Evolutionary conservation across 2,113 vertebrate genomes (phyloP), one percentile per base, ranked within the genome.

Genomic region (Bufo gargarizans): DNA sequence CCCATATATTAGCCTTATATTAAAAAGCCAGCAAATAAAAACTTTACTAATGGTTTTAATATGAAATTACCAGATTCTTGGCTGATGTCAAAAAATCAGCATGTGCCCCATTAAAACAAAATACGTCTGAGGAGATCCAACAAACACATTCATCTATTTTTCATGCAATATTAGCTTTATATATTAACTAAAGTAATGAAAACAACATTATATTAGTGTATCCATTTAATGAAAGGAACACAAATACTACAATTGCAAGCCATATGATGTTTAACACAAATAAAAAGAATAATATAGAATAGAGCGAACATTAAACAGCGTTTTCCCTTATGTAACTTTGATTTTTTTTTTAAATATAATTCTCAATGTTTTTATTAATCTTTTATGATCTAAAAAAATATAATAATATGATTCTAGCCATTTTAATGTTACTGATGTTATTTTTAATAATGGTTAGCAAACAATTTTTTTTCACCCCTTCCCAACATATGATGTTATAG

Each of bases 61-160:
- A 78, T 65, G n/a, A 78, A 63, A 86, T 86, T 78, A 86, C 14
- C 74, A 78, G 72, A 86, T 65, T 83, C 81, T 83, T 69, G 81
- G 81, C 81, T 83, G 81, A 83, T 83, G 85, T 59, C 72, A 78
- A 85, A 47, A 77, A 63, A 61, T 86, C 85, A 86, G 74, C 74
- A 86, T 86, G 85, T 86, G 85, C 65, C 56, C 85, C 85, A 86
- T 86, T 86, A 86, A 78, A 63, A 77, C 43, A 85, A 86, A 85
- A 63, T 77, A 77, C 55, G 19, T 86, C 45, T 53, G 61, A 77
- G n/a, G 14, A 86, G 85, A 63, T 86, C 33, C 50, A 77, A 78
- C 56, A 77, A 86, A 86, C 71, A 86, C 55, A 59, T 78, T 77
- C 69, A 86, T 76, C 53, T 77, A 20, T 63, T 49, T 59, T 76